Evolutionary conservation across 2,888 invertebrate genomes (phyloP).

Genomic region (Xestia ashworthii): DNA sequence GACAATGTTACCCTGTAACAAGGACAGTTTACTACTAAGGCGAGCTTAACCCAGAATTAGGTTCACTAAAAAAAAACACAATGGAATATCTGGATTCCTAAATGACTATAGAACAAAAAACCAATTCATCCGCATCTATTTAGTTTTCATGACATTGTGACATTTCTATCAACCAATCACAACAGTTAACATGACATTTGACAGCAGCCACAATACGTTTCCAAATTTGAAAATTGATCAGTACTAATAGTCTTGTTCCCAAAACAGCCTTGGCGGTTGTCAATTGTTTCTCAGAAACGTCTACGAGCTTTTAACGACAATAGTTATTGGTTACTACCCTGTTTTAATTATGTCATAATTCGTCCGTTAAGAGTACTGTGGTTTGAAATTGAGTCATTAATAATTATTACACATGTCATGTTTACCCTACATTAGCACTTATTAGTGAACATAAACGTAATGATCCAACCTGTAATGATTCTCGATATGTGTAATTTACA

Average conservation of each 20-base stretch:
- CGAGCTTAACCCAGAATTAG: background rate
- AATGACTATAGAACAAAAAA: background rate
- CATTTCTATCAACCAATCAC: background rate
- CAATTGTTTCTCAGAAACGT: background rate
- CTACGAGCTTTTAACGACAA: background rate
- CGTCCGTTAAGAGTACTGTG: background rate
- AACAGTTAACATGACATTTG: background rate
- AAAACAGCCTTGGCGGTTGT: background rate
- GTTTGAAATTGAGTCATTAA: conserved; percentile 27
- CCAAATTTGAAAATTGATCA: background rate
- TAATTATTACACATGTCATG: background rate
- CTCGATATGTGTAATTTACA: background rate
- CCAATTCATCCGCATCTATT: too few species aligned
- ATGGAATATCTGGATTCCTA: background rate
- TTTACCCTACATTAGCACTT: conserved; percentile 1
- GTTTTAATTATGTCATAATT: conserved; percentile 20
- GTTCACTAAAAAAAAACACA: background rate
- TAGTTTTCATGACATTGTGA: too few species aligned
- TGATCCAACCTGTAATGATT: background rate
- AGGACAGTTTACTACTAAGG: background rate
- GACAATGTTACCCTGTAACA: background rate
- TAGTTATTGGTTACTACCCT: background rate
- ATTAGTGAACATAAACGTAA: conserved; percentile 1
- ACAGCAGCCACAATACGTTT: background rate
- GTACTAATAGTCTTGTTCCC: background rate